Evolutionary conservation across 2,113 vertebrate genomes (phyloP).

Genomic region (Rhynchomys soricoides): DNA sequence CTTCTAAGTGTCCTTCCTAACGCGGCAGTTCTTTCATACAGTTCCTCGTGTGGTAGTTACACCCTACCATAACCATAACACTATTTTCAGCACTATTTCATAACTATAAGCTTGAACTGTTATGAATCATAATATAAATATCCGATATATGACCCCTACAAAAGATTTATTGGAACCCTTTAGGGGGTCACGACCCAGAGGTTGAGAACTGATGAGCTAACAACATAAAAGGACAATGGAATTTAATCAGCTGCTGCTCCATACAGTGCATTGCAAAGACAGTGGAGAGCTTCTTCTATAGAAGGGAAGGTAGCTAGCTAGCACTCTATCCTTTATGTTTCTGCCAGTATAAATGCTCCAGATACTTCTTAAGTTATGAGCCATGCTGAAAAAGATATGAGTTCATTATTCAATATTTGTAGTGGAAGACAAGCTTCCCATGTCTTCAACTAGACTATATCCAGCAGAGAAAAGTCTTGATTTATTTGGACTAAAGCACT

Average conservation of each 20-base stretch:
- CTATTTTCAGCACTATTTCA: neutral
- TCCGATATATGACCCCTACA: neutral
- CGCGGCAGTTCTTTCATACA: neutral
- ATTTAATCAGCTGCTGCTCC: neutral
- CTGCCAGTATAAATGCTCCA: conserved; percentile 48
- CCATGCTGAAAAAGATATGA: conserved; percentile 46
- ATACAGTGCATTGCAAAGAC: neutral
- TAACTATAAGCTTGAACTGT: neutral
- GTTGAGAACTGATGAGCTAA: neutral
- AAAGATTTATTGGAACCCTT: neutral
- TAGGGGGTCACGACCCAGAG: neutral
- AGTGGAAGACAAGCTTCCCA: conserved; percentile 47
- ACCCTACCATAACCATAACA: neutral
- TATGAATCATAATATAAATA: neutral
- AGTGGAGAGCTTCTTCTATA: neutral
- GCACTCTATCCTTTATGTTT: neutral
- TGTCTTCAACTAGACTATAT: conserved; percentile 58
- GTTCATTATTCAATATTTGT: conserved; percentile 63
- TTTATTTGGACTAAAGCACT: conserved; percentile 53
- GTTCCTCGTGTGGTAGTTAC: neutral
- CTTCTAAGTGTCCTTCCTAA: neutral
- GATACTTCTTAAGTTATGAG: conserved; percentile 53
- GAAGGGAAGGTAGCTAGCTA: neutral
- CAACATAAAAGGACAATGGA: conserved; percentile 30
- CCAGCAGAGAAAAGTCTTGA: conserved; percentile 63